phyloP scores from a whole-genome alignment of 2,797 vertebrate species.

The Enteromius anoplus region DNA sequence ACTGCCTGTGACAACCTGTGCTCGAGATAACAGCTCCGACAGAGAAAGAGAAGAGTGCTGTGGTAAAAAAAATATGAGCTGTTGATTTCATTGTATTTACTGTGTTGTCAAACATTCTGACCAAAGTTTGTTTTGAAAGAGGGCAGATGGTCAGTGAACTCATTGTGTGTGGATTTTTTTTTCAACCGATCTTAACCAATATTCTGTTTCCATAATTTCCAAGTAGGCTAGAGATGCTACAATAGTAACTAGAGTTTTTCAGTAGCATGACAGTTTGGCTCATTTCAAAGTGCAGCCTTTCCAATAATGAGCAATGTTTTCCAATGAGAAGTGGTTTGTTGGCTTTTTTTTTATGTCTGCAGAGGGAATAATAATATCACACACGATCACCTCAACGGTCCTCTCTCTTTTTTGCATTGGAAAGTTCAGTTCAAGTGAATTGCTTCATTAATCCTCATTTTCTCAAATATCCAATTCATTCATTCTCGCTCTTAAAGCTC shows the following conservation, averaged over 20 bases:
- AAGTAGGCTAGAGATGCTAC: not conserved
- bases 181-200: not conserved
- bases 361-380: not conserved
- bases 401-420: not conserved
- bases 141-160: conserved; percentile 21
- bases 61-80: conserved; percentile 9
- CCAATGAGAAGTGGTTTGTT: not conserved
- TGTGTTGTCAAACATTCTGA: conserved; percentile 44
- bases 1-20: conserved; percentile 29
- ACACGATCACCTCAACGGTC: not conserved
- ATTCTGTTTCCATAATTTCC: not conserved
- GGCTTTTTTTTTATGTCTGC: not conserved
- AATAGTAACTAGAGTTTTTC: not conserved
- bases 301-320: not conserved
- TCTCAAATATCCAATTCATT: not conserved
- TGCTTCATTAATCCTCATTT: not conserved
- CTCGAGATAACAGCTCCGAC: conserved; percentile 37
- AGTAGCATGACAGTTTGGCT: conserved; percentile 6
- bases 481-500: not conserved
- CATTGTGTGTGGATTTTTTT: not conserved
- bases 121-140: conserved; percentile 29
- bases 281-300: not conserved
- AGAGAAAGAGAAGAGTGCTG: conserved; percentile 16
- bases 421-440: not conserved
- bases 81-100: not conserved